Percentiles rank a stretch among this genome's conserved stretches.
phyloP scores from a whole-genome alignment of 2,113 vertebrate genomes.

The Tetrax tetrax region DNA sequence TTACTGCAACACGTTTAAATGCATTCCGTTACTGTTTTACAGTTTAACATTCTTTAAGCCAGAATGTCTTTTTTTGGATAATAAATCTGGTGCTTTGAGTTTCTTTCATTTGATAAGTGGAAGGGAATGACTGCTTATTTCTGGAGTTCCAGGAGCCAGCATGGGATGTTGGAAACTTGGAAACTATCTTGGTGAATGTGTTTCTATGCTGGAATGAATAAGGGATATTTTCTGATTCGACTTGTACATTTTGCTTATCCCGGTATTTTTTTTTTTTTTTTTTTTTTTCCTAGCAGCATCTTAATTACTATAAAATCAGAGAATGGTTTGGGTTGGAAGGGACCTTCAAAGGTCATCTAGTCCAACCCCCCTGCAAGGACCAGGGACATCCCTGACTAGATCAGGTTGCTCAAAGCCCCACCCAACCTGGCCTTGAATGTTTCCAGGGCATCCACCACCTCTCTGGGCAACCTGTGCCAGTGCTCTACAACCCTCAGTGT shows the following conservation, averaged over 20 bases:
- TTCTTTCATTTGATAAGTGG: neutral
- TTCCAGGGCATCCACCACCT: too few relatives aligned
- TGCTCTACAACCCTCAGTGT: too few relatives aligned
- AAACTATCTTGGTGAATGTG: neutral
- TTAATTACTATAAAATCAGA: neutral
- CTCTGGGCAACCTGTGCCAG: too few relatives aligned
- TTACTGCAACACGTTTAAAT: neutral
- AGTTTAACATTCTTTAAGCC: neutral
- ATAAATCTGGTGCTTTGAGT: neutral
- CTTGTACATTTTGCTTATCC: neutral
- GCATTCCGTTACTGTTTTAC: neutral
- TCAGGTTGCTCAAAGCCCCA: too few relatives aligned
- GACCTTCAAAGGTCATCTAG: too few relatives aligned
- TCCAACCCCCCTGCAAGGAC: too few relatives aligned
- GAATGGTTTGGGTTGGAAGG: too few relatives aligned
- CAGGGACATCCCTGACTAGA: too few relatives aligned
- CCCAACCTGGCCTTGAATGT: too few relatives aligned
- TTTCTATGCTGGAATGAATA: neutral
- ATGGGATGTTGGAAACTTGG: neutral
- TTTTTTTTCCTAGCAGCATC: neutral
- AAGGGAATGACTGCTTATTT: neutral
- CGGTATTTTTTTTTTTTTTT: neutral
- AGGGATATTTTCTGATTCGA: neutral
- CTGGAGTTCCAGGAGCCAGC: neutral
- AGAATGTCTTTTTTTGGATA: neutral